Base-by-base conservation (phyloP, 1,140 invertebrate genomes). In the Parasteatoda tepidariorum region DNA sequence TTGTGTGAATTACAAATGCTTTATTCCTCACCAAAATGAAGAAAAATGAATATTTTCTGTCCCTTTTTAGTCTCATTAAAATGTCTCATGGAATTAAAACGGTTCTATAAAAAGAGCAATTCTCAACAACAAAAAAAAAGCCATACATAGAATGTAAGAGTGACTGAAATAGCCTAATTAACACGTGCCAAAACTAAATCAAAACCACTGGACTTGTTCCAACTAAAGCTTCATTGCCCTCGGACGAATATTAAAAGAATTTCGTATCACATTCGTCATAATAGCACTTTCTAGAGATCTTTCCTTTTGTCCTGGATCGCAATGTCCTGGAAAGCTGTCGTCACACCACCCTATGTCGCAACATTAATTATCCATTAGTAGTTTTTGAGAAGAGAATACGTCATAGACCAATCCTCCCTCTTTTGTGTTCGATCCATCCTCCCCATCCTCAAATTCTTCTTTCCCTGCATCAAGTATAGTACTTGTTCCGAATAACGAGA, bases 291-390 rank as follows among this genome's bases (percentile, higher is more conserved):
- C 74, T n/a, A 48, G 48, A 30, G 62, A 67, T 61, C 64, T 15
- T 70, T 73, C 79, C 79, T 71, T 73, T 82, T 82, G 79, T 82
- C 55, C 48, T 34, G 57, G 76, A 31, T 48, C 18, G 66, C 68
- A 82, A 82, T 82, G 79, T 82, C 79, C 54, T 30, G 31, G 67
- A 62, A 57, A 59, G 41, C 64, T 67, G 76, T 67, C 79, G 79
- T 82, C 79, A 82, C 67, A 26, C 54, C 34, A 82, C 22, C 54
- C 38, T 55, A 70, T 82, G 79, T 82, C 68, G 79, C 79, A 82
- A 82, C 79, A 82, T 82, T 82, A 82, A 82, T 82, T 82, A 82
- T 82, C 79, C 79, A 82, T 82, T 82, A 82, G 67, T 66, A 73
- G 9, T 38, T 31, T 48, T 68, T 62, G 38, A 68, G 79, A 64